phyloP scores from a whole-genome alignment of 1,140 invertebrate species.

The Zaprionus capensis region DNA sequence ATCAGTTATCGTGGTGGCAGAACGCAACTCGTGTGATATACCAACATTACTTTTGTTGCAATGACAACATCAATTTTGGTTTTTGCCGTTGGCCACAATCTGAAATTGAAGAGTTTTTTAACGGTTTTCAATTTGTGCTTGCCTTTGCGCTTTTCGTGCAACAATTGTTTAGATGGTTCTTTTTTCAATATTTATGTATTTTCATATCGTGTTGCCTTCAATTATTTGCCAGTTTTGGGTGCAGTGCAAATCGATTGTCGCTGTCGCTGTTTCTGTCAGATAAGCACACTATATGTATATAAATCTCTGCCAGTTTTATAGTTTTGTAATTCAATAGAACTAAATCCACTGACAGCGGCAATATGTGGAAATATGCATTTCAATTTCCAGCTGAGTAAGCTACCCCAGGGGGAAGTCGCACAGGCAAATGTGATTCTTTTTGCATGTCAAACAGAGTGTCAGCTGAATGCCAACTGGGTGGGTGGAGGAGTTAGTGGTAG shows the following conservation, averaged over 20 bases:
- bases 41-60: neutral
- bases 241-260: neutral
- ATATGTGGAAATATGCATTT: constrained; percentile 1
- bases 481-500: neutral
- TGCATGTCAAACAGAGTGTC: constrained; percentile 11
- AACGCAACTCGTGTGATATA: neutral
- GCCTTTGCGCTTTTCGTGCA: constrained; percentile 7
- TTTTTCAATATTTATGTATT: neutral
- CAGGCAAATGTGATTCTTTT: neutral
- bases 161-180: neutral
- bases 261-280: constrained; percentile 3
- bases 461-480: constrained; percentile 7
- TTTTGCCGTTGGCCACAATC: constrained; percentile 1
- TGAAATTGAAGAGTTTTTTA: constrained; percentile 3
- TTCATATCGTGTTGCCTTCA: neutral
- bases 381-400: constrained; percentile 1
- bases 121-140: neutral
- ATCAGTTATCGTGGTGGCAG: neutral
- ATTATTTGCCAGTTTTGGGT: neutral
- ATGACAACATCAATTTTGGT: neutral
- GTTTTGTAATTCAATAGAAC: constrained; percentile 3
- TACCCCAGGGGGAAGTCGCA: neutral
- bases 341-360: constrained; percentile 1
- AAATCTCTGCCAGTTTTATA: neutral
- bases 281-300: constrained; percentile 3